Conservation (phyloP, 2,113 vertebrate genomes). For the Ctenodactylus gundi region DNA sequence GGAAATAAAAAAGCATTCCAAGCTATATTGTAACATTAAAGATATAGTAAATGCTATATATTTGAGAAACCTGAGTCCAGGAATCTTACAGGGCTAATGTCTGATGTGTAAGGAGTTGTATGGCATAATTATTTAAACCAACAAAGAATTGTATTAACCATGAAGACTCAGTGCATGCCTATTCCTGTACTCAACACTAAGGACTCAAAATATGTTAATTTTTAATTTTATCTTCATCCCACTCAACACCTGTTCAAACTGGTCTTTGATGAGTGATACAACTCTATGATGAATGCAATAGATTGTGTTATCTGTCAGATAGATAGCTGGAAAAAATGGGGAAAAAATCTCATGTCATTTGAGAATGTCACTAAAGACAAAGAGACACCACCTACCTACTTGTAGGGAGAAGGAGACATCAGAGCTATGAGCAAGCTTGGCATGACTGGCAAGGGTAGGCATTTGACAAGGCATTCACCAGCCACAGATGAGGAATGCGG, state of each 20-base stretch:
- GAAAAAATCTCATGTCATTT: background rate
- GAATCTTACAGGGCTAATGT: background rate
- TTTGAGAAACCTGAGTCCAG: background rate
- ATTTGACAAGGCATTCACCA: background rate
- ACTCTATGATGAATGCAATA: background rate
- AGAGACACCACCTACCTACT: too few relatives aligned
- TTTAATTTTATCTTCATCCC: background rate
- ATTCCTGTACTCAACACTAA: background rate
- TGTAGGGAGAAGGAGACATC: background rate
- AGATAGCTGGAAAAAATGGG: background rate
- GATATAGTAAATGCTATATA: background rate
- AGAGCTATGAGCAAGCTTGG: too few relatives aligned
- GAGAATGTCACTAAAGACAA: background rate
- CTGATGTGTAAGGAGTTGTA: background rate
- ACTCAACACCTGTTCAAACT: background rate
- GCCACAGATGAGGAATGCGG: rapidly evolving
- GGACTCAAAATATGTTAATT: background rate
- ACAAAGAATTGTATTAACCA: background rate
- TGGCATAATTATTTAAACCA: background rate
- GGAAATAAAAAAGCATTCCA: background rate
- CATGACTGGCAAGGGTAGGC: background rate
- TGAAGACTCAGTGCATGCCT: background rate
- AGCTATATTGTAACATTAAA: background rate
- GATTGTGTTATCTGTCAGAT: too few relatives aligned
- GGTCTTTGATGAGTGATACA: background rate